phyloP scores from a whole-genome alignment of 2,113 vertebrate genomes.

The Haemorhous mexicanus region DNA sequence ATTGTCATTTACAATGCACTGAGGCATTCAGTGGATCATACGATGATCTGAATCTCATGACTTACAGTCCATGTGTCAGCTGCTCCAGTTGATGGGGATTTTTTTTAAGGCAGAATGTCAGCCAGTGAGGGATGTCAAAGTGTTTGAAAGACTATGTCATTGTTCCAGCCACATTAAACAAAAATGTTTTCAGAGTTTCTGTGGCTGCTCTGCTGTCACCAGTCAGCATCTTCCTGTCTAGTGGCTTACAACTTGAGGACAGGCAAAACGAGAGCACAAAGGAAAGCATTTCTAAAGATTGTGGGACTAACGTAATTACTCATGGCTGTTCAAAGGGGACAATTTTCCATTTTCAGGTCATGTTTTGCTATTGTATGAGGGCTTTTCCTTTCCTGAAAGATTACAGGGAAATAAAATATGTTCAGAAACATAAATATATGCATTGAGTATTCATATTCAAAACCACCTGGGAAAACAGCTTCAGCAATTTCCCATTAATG shows the following conservation, averaged over 20 bases:
- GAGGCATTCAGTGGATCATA: not conserved
- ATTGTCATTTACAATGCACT: not conserved
- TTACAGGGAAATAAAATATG: not conserved
- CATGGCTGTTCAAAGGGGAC: not conserved
- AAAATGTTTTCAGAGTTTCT: conserved; percentile 29
- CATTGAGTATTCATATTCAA: not conserved
- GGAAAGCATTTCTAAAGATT: not conserved
- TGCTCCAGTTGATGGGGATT: not conserved
- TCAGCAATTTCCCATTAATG: not conserved
- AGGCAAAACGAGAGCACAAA: not conserved
- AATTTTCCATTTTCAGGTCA: not conserved
- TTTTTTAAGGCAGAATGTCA: conserved; percentile 30
- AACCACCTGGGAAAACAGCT: not conserved
- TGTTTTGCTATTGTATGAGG: not conserved
- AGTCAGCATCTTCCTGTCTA: not conserved
- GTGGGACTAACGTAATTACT: not conserved
- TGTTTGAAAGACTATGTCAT: conserved; percentile 28
- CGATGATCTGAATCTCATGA: conserved; percentile 35
- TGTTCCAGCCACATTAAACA: conserved; percentile 14
- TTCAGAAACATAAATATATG: not conserved
- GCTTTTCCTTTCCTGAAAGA: not conserved
- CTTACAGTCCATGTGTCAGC: conserved; percentile 30
- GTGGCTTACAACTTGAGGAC: not conserved
- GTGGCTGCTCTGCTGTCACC: not conserved
- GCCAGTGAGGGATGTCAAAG: conserved; percentile 41